A percentile compares a stretch with the other conserved stretches of the same genome.
Evolutionary conservation across 2,888 invertebrate species (phyloP).

Genomic region (Hydroisotoma schaefferi): DNA sequence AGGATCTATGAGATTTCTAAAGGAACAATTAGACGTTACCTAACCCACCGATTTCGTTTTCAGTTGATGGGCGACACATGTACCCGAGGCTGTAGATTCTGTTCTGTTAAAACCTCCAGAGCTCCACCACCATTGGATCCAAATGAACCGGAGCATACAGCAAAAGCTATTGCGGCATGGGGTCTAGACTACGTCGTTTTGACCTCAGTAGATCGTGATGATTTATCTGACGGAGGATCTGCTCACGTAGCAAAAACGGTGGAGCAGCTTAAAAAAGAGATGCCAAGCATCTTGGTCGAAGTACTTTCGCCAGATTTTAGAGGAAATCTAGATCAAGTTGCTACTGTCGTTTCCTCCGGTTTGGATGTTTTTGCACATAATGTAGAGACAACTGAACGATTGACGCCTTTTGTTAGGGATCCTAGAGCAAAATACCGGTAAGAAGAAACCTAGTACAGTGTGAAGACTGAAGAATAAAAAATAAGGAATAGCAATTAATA

Average conservation of each 20-base stretch:
- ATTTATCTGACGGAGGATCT: slow-evolving; percentile 90
- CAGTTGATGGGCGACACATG: slow-evolving; percentile 98
- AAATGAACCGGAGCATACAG: slow-evolving; percentile 87
- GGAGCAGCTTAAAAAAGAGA: slow-evolving; percentile 67
- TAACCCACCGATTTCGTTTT: slow-evolving; percentile 12
- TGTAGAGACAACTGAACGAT: slow-evolving; percentile 89
- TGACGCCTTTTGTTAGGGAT: slow-evolving; percentile 90
- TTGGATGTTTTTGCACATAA: slow-evolving; percentile 98
- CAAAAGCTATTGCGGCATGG: slow-evolving; percentile 87
- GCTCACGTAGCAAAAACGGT: slow-evolving; percentile 91
- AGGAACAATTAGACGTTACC: neutral
- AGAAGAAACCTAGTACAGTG: too few relatives aligned
- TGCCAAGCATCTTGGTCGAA: slow-evolving; percentile 66
- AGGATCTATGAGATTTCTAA: slow-evolving; percentile 34
- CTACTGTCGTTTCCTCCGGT: slow-evolving; percentile 71
- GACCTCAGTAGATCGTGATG: slow-evolving; percentile 97
- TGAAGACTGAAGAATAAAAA: too few relatives aligned
- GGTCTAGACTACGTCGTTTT: slow-evolving; percentile 95
- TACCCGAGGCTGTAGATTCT: slow-evolving; percentile 96
- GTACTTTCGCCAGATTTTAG: slow-evolving; percentile 95
- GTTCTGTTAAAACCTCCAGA: slow-evolving; percentile 94
- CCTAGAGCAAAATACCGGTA: slow-evolving; percentile 80
- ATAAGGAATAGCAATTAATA: too few relatives aligned
- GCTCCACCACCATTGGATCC: slow-evolving; percentile 85
- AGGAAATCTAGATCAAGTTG: slow-evolving; percentile 71